Evolutionary conservation across 1,140 invertebrate species (phyloP).

Genomic region (Sinella curviseta): DNA sequence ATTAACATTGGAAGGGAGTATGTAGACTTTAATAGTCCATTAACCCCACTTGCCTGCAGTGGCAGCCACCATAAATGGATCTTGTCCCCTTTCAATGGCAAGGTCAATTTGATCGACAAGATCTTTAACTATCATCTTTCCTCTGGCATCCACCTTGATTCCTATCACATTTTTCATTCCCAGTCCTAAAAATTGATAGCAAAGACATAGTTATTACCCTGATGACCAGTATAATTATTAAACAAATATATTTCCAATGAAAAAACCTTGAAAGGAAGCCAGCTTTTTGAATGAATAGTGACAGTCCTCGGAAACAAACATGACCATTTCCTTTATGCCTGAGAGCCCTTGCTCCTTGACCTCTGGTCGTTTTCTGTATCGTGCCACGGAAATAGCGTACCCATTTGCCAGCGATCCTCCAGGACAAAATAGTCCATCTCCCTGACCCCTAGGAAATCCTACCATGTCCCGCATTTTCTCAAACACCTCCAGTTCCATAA

Average conservation of each 20-base stretch:
- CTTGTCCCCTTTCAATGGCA: constrained; percentile 66
- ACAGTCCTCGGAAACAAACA: constrained; percentile 85
- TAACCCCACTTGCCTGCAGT: constrained; percentile 85
- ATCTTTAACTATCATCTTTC: constrained; percentile 75
- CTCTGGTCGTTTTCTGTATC: constrained; percentile 74
- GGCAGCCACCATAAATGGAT: constrained; percentile 84
- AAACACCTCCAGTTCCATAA: constrained; percentile 79
- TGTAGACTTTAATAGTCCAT: too few relatives aligned
- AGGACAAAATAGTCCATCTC: constrained; percentile 78
- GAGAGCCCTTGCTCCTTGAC: constrained; percentile 74
- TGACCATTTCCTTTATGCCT: constrained; percentile 66
- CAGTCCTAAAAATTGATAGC: constrained; percentile 62
- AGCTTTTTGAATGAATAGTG: constrained; percentile 93
- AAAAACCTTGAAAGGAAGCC: constrained; percentile 66
- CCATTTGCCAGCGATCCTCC: constrained; percentile 94
- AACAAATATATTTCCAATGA: background rate
- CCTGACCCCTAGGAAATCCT: constrained; percentile 74
- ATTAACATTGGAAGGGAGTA: background rate
- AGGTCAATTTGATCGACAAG: constrained; percentile 70
- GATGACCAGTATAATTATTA: too few relatives aligned
- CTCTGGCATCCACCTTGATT: constrained; percentile 69
- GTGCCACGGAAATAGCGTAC: constrained; percentile 87
- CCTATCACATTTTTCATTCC: constrained; percentile 75
- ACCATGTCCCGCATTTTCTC: constrained; percentile 80
- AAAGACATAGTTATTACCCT: background rate